Base-by-base conservation (phyloP, 2,113 vertebrate genomes). In the Macquaria australasica region DNA sequence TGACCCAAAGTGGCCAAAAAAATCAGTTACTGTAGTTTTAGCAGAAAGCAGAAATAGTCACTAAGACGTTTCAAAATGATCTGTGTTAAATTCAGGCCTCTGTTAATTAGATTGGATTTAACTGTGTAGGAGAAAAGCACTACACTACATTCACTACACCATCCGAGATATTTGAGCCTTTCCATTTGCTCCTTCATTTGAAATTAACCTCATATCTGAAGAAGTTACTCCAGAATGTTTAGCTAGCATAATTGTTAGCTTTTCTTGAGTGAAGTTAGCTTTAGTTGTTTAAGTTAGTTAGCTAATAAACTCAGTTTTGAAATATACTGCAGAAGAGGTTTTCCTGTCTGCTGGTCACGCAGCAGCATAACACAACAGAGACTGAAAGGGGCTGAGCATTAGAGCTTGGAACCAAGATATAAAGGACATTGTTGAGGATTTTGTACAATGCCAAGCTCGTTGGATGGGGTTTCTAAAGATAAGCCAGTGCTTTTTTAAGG, bases 391-490 rank as follows among this genome's bases (percentile, higher is more conserved):
- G 14, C 60, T 50, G 68, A 64, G 60, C 75, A n/a, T 25, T 25
- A 63, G 72, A 81, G 75, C 58, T 68, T 81, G 73, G 76, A 53
- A 63, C 41, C 21, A 34, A 78, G 16, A 59, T 74, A 78, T 15
- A 83, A 85, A 80, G 72, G 67, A 28, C 66, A 10, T 53, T 51
- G 60, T n/a, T 70, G 58, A 66, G 64, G 56, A 21, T 72, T 81
- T 64, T 75, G 45, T 75, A 56, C 34, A 45, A 37, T 28, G 75
- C 69, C 72, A 81, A 62, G 69, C 79, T 75, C 9, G 53, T 60
- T 85, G 88, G 74, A 76, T 76, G 72, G 77, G 53, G 68, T 81
- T 83, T 85, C 71, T 58, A 20, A 82, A 73, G 59, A 75, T 60
- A 41, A 77, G 68, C 68, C 39, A 43, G 43, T 20, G 28, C 39